Evolutionary conservation across 2,113 vertebrate genomes (phyloP).

Genomic region (Pao palembangensis): DNA sequence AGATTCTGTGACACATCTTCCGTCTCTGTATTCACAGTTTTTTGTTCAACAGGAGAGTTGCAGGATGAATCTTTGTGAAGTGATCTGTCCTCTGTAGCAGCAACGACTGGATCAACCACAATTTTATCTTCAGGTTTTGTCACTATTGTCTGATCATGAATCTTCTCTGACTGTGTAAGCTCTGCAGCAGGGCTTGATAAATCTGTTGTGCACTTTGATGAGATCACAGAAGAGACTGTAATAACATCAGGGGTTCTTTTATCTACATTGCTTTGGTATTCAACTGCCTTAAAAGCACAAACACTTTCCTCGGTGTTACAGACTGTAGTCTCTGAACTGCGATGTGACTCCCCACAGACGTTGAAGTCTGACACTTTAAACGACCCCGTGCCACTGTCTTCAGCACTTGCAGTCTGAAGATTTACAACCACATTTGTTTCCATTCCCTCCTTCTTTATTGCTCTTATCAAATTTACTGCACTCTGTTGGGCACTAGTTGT

Average conservation of each 20-base stretch:
- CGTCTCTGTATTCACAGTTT: slow-evolving; percentile 19
- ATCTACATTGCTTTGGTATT: slow-evolving; percentile 15
- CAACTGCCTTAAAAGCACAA: slow-evolving; percentile 10
- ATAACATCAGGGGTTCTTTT: slow-evolving; percentile 5
- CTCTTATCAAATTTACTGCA: slow-evolving; percentile 21
- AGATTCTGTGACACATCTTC: slow-evolving; percentile 18
- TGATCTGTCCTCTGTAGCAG: not conserved
- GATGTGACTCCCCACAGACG: slow-evolving; percentile 15
- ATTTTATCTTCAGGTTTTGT: slow-evolving; percentile 14
- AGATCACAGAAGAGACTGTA: slow-evolving; percentile 6
- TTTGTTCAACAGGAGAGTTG: slow-evolving; percentile 15
- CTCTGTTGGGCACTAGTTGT: slow-evolving; percentile 26
- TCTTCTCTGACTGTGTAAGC: slow-evolving; percentile 10
- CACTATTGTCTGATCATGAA: not conserved
- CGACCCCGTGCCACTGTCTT: slow-evolving; percentile 14
- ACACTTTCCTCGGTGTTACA: slow-evolving; percentile 8
- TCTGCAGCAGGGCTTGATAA: not conserved
- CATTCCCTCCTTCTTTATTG: slow-evolving; percentile 25
- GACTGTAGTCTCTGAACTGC: slow-evolving; percentile 7
- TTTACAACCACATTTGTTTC: slow-evolving; percentile 31
- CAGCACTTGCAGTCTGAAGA: slow-evolving; percentile 10
- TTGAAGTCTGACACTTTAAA: slow-evolving; percentile 5
- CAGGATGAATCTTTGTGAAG: slow-evolving; percentile 3
- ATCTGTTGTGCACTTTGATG: slow-evolving; percentile 13
- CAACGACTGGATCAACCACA: not conserved